phyloP scores from a whole-genome alignment of 2,113 vertebrate species.

The Taurulus bubalis region DNA sequence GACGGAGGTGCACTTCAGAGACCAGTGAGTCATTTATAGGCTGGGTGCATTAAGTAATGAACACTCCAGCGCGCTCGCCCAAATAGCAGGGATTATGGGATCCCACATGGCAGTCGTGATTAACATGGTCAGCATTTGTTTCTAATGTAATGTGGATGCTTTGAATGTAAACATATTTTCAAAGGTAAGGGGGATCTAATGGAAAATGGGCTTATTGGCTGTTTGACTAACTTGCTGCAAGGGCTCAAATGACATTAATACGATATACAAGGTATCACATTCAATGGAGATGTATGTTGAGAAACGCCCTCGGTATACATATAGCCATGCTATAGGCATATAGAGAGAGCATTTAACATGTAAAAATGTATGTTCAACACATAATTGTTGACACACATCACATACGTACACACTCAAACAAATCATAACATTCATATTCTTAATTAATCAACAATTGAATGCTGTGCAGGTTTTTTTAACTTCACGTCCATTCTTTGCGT shows the following conservation, averaged over 20 bases:
- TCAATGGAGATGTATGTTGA: no score
- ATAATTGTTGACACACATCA: not conserved
- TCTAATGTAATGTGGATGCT: not conserved
- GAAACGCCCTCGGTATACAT: no score
- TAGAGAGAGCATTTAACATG: no score
- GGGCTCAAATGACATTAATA: not conserved
- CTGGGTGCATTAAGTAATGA: slow-evolving; percentile 47
- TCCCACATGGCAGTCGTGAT: slow-evolving; percentile 9
- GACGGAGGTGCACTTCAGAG: slow-evolving; percentile 11
- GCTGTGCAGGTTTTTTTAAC: not conserved
- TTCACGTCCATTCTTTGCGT: no score
- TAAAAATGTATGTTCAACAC: not conserved
- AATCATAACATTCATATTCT: no score
- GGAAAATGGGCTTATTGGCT: slow-evolving; percentile 1
- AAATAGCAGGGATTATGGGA: slow-evolving; percentile 24
- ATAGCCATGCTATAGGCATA: no score
- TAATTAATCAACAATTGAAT: no score
- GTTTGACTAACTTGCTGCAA: slow-evolving; percentile 22
- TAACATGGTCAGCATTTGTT: slow-evolving; percentile 6
- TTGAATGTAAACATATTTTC: slow-evolving; percentile 13
- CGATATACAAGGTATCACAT: not conserved
- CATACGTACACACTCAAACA: no score
- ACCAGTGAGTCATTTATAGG: slow-evolving; percentile 37
- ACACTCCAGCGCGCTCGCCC: not conserved
- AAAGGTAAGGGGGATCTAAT: slow-evolving; percentile 18